A percentile compares a stretch with the other conserved stretches of the same genome.
Evolutionary conservation across 2,113 vertebrate species (phyloP).

Genomic region (Fregetta grallaria): DNA sequence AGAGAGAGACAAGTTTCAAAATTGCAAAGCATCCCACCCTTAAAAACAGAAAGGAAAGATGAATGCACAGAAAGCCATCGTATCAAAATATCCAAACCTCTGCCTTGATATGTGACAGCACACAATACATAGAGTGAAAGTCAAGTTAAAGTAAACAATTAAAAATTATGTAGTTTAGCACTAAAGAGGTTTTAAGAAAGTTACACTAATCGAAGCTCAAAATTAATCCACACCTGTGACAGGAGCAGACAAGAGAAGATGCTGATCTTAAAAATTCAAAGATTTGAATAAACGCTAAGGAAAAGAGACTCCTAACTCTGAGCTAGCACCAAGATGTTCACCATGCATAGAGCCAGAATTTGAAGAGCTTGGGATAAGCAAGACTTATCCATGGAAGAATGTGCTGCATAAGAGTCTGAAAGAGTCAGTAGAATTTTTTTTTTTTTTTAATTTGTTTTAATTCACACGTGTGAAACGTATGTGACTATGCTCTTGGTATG

Average conservation of each 20-base stretch:
- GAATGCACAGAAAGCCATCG: background rate
- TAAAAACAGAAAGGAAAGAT: background rate
- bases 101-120: background rate
- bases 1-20: background rate
- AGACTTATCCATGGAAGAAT: background rate
- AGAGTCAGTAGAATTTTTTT: background rate
- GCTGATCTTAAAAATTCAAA: background rate
- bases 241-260: background rate
- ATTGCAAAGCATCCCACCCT: background rate
- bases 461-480: background rate
- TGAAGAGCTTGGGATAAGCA: background rate
- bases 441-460: background rate
- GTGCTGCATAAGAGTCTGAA: background rate
- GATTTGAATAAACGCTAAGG: background rate
- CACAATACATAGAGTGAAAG: background rate
- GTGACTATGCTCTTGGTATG: background rate
- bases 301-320: background rate
- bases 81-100: background rate
- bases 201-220: background rate
- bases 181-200: background rate
- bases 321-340: background rate
- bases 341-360: background rate
- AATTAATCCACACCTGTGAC: background rate
- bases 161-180: background rate
- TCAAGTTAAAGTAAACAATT: background rate